Base-by-base conservation (phyloP, 2,113 vertebrate species). In the Corythoichthys haematopterus region DNA sequence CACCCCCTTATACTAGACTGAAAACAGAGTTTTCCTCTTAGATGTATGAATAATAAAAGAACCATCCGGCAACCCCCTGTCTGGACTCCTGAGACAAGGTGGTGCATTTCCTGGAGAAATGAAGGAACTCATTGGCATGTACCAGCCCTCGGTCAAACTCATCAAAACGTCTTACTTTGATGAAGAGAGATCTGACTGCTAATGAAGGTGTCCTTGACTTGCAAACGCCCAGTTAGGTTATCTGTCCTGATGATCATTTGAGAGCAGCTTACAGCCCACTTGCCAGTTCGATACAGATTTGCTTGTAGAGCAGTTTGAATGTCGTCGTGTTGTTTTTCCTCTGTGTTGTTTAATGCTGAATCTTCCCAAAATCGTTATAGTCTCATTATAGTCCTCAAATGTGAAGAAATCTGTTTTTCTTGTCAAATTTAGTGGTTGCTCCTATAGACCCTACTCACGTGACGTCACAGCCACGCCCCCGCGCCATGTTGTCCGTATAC, bases 321-420 rank as follows among this genome's bases (percentile, higher is more conserved):
- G 40, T 3, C 40, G 6, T 50, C 1, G 15, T 47, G 52, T 59
- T 60, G 2, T 0, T 4, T 48, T 47, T 71, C 3, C 0, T 72
- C 74, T 81, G 58, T 36, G 11, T 15, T 62, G 2, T 28, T 46
- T 53, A 57, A 9, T 92, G 80, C 87, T 90, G 89, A 88, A 83
- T 91, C 91, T 80, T 85, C 84, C 55, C 61, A 65, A 87, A 76
- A 88, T 84, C 87, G 82, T 84, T 88, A 90, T 28, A 28, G 20
- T 28, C 20, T 28, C 20, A 28, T 28, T 28, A 28, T 28, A 28
- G 20, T 28, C 20, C 20, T 28, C 20, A 28, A 28, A 28, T 28
- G 20, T 28, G 20, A 28, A 28, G 1, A 28, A 28, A 28, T 28
- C 20, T 28, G 20, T 28, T 28, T 28, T 28, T 28, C 20, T 28